Base-by-base conservation (phyloP, 2,888 invertebrate species). In the Empis stercorea region DNA sequence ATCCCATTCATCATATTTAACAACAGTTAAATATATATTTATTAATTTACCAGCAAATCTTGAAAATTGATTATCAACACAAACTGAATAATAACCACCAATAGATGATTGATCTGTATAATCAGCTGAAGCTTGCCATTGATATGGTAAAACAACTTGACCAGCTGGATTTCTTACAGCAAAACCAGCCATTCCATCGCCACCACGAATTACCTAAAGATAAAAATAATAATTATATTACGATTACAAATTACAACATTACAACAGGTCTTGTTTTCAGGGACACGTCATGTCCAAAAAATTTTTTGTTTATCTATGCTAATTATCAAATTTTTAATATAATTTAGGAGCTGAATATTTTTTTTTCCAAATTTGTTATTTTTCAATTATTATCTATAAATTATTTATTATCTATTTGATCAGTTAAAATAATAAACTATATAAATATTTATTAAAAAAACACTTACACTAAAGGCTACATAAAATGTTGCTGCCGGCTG, bases 141-240 rank as follows among this genome's bases (percentile, higher is more conserved):
- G 85, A 61, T 93, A 93, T 0, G 92, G 92, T 60, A 87, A 84
- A 7, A 92, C 89, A 55, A 89, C 79, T 61, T 82, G 75, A 0
- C 89, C 88, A 46, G 79, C 77, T 0, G 93, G 92, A 68, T 91
- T 84, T 50, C 88, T 76, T 1, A 94, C 87, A 0, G 88, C 88
- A 63, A 93, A 89, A 2, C 92, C 93, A 50, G 92, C 91, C 81
- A 88, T 91, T 10, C 91, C 89, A 71, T 94, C 93, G 16, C 93
- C 93, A 7, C 94, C 94, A 64, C 89, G 77, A 55, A 94, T 74
- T 17, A 93, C 92, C 91, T 92, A 60, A 63, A 61, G 46, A 44
- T 10, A 43, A 47, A 51, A 53, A 52, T 55, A 47, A 52, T 52
- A 47, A n/a, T 30, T 13, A 14, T 11, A 34, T n/a, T n/a, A 32